phyloP scores from a whole-genome alignment of 1,140 invertebrate genomes.

The Drosophila gunungcola region DNA sequence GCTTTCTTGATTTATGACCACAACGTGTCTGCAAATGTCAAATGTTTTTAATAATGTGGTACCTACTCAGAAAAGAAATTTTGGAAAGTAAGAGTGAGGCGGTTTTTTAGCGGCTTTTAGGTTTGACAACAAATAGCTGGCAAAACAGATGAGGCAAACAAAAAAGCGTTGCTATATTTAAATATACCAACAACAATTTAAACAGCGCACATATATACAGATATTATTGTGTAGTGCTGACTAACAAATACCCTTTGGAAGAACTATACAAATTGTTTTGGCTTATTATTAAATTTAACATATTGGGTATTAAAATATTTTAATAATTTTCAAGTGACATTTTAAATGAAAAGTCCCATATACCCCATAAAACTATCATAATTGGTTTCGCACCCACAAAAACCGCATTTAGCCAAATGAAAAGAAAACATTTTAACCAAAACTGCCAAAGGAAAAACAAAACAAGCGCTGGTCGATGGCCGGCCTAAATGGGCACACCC shows the following conservation, averaged over 20 bases:
- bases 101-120: conserved; percentile 36
- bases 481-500: conserved; percentile 32
- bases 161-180: conserved; percentile 55
- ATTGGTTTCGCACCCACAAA: background rate
- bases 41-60: conserved; percentile 10
- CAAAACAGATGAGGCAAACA: conserved; percentile 37
- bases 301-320: background rate
- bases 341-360: background rate
- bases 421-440: conserved; percentile 32
- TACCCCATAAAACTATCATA: background rate
- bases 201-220: conserved; percentile 13
- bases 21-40: conserved; percentile 54
- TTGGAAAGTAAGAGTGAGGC: conserved; percentile 56
- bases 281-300: background rate
- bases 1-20: conserved; percentile 64
- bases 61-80: conserved; percentile 26
- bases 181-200: conserved; percentile 45
- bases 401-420: conserved; percentile 34
- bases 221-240: background rate
- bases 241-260: conserved; percentile 14
- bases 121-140: conserved; percentile 53
- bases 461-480: conserved; percentile 41
- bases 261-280: background rate
- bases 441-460: conserved; percentile 45
- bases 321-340: background rate